These are phyloP conservation scores for Choloepus hoffmanni DNA, from an alignment of 2,113 vertebrate species.

Conservation along the genomic window DNA sequence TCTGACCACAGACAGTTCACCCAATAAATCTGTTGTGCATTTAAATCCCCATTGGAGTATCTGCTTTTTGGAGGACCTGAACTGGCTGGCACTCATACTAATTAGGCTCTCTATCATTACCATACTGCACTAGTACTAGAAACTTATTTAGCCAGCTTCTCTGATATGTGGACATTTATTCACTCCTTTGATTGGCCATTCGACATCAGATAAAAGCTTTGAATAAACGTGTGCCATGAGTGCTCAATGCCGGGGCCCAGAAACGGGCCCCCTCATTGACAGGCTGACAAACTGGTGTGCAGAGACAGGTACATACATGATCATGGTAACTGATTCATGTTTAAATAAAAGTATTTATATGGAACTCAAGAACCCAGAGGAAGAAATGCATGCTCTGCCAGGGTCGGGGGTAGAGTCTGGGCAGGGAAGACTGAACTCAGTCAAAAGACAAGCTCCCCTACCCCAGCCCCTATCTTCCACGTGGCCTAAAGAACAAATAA, in stretches of 20 bases:
- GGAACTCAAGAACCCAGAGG: not conserved
- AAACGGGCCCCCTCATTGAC: not conserved
- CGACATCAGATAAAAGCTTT: not conserved
- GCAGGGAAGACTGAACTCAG: not conserved
- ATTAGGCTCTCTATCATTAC: not conserved
- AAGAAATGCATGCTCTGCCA: not conserved
- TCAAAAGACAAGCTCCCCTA: not conserved
- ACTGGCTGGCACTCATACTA: not conserved
- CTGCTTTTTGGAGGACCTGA: not conserved
- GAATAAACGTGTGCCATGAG: not conserved
- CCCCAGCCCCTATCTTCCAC: not conserved
- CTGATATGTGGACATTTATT: not conserved
- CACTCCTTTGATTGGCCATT: not conserved
- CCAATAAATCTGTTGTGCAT: not conserved
- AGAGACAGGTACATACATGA: not conserved
- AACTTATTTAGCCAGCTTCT: not conserved
- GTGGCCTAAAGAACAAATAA: not conserved
- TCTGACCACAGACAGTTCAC: not conserved
- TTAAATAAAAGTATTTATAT: not conserved
- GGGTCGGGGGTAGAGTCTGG: accelerated
- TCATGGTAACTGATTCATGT: not conserved
- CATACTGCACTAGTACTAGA: no score
- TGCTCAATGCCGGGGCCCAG: not conserved
- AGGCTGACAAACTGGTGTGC: not conserved
- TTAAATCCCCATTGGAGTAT: not conserved